Evolutionary conservation across 2,888 invertebrate genomes (phyloP).

Genomic region (Tetropium fuscum): DNA sequence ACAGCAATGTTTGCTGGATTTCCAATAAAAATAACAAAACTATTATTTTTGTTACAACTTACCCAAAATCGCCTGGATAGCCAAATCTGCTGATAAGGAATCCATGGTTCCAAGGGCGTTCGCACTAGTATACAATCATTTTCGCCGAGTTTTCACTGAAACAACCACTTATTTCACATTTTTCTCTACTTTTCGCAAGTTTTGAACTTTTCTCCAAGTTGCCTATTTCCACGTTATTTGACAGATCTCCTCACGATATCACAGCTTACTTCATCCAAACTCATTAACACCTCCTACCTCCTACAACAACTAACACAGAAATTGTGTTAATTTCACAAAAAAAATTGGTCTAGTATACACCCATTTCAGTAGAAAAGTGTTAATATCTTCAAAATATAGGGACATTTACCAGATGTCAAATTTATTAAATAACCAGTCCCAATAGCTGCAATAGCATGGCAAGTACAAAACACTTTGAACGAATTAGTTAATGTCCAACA

Average conservation of each 20-base stretch:
- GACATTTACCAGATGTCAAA: no score
- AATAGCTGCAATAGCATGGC: no score
- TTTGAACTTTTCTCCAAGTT: constrained; percentile 49
- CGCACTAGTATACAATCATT: constrained; percentile 46
- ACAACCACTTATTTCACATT: constrained; percentile 46
- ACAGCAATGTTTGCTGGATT: constrained; percentile 6
- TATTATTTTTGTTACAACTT: constrained; percentile 42
- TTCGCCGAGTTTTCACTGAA: constrained; percentile 34
- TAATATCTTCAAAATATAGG: no score
- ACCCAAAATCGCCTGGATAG: constrained; percentile 61
- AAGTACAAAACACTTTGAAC: no score
- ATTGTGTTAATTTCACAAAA: no score
- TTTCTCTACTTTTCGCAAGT: constrained; percentile 44
- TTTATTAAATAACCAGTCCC: no score
- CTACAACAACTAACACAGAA: no score
- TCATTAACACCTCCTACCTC: constrained; percentile 5
- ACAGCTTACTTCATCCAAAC: constrained; percentile 16
- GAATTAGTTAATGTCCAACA: no score
- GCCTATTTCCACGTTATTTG: constrained; percentile 54
- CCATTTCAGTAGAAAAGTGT: no score
- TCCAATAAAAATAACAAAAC: constrained; percentile 18
- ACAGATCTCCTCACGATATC: constrained; percentile 46
- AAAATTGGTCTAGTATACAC: no score
- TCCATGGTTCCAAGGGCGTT: constrained; percentile 55
- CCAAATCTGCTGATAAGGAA: constrained; percentile 59